Conservation (phyloP, 1,140 invertebrate species). For the Drosophila ohnishii region DNA sequence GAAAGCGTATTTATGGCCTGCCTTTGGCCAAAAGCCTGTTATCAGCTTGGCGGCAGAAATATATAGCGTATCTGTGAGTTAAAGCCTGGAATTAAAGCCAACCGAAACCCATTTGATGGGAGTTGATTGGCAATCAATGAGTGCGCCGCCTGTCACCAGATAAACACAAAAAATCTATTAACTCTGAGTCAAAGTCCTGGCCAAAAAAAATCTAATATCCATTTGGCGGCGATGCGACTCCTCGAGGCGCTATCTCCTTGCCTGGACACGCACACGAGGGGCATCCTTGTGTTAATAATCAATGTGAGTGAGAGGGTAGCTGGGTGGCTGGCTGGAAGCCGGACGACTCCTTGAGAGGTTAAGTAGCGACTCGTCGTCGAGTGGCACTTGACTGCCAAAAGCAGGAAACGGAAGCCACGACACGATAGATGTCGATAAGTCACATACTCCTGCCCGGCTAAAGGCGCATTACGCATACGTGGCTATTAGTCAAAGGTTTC, state of each 20-base stretch:
- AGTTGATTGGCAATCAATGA: conserved; percentile 74
- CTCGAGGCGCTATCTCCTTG: conserved; percentile 31
- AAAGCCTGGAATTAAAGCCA: conserved; percentile 26
- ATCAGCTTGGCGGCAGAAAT: conserved; percentile 54
- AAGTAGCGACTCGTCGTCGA: conserved; percentile 60
- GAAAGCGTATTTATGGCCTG: conserved; percentile 49
- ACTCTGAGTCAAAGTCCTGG: conserved; percentile 23
- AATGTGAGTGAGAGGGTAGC: conserved; percentile 19
- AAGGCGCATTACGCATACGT: conserved; percentile 50
- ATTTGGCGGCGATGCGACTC: conserved; percentile 49
- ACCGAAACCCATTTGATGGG: conserved; percentile 64
- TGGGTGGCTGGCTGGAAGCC: conserved; percentile 1
- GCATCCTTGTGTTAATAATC: conserved; percentile 52
- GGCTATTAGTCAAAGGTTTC: conserved; percentile 51
- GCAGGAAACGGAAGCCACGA: conserved; percentile 69
- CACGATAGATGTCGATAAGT: conserved; percentile 71
- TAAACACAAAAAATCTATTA: conserved; percentile 77
- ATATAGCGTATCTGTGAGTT: conserved; percentile 9
- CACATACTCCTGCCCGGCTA: conserved; percentile 55
- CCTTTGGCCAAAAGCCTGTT: conserved; percentile 31
- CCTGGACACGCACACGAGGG: conserved; percentile 37
- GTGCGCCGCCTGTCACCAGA: conserved; percentile 30
- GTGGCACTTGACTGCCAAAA: conserved; percentile 60
- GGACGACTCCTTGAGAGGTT: conserved; percentile 62
- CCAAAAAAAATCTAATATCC: conserved; percentile 61